Conservation (phyloP, 2,113 vertebrate genomes). For the Hydrochoerus hydrochaeris region DNA sequence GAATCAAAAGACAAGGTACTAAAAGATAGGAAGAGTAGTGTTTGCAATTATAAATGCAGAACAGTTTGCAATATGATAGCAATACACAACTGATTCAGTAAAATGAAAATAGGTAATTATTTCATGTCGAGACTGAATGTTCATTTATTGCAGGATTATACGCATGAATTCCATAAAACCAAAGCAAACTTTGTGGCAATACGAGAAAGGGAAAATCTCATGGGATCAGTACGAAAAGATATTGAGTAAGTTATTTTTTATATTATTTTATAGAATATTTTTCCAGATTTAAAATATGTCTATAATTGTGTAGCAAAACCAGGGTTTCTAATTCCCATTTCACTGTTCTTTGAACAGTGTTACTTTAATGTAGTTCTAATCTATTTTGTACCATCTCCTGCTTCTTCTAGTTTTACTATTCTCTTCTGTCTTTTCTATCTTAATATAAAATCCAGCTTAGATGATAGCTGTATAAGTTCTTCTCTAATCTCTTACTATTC, state of each 20-base stretch:
- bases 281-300: conserved; percentile 26
- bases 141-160: conserved; percentile 93
- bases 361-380: not conserved
- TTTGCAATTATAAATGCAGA: too few species aligned
- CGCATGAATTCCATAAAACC: conserved; percentile 99
- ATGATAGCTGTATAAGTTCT: not conserved
- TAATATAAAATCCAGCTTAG: conserved; percentile 44
- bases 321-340: conserved; percentile 45
- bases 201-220: conserved; percentile 96
- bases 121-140: conserved; percentile 48
- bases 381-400: not conserved
- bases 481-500: not conserved
- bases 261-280: not conserved
- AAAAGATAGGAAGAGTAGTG: not conserved
- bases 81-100: not conserved
- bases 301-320: conserved; percentile 25
- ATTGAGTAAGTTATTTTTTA: conserved; percentile 93
- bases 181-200: conserved; percentile 97
- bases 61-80: not conserved
- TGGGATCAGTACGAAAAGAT: conserved; percentile 98
- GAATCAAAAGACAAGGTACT: not conserved
- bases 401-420: not conserved
- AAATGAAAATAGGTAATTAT: conserved; percentile 8
- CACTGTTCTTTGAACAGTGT: conserved; percentile 22
- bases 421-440: conserved; percentile 9